Evolutionary conservation across 1,140 invertebrate genomes (phyloP), one percentile per base, ranked within the genome.

Genomic region (Anastrepha ludens): DNA sequence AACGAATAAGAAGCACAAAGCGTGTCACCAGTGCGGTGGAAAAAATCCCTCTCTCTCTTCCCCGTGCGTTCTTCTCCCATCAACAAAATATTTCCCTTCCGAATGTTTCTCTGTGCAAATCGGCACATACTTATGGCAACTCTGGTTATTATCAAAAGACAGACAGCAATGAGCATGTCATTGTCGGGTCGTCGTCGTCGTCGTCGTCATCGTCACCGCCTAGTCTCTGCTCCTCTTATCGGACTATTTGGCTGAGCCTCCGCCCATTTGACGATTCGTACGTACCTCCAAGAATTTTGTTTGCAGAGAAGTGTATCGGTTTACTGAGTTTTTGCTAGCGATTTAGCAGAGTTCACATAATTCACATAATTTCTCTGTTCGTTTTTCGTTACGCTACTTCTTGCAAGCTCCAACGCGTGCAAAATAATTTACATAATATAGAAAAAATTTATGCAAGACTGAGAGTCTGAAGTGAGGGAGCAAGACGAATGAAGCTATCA

Each of bases 91-190:
- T 29, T 29, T 29, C 29, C 29, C 29, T 29, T 29, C 29, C 29
- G 29, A 29, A 29, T 29, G 29, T 29, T 0, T 29, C 29, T 1
- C 29, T 29, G 29, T 1, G 29, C 29, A 29, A 29, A 29, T 29
- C 29, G 29, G 1, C 60, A 62, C 9, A 44, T 13, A 41, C 39
- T 13, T 50, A 39, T 81, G 74, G 74, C 50, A 81, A 81, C 74
- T 55, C 74, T 81, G 47, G 47, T 29, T 13, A 55, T 81, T 81
- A 81, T 55, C 44, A 81, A 67, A 67, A 81, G 44, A 55, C 74
- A 55, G 74, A 81, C n/a, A 55, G 74, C 74, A 81, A 81, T 81
- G 74, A 81, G 74, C 74, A 55, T 81, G 47, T 81, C 74, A 81
- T 81, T 81, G 47, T 55, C 74, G 74, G 20, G 74, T 81, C n/a